Evolutionary conservation across 2,113 vertebrate species (phyloP), one percentile per base, ranked within the genome.

Genomic region (Takifugu flavidus): DNA sequence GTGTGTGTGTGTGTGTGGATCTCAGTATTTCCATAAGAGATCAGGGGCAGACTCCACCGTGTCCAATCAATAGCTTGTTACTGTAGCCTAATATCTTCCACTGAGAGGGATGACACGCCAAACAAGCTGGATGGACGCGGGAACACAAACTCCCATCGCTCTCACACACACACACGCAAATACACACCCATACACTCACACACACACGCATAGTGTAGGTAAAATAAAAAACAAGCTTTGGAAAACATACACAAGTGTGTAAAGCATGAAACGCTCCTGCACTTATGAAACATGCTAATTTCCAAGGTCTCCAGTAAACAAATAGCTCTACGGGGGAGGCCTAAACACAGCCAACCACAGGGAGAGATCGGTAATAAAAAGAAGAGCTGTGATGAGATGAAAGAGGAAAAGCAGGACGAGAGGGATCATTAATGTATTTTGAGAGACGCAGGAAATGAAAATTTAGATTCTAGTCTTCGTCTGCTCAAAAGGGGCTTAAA

Each of bases 31-130:
- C 70, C 67, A 61, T 74, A 59, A 72, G 65, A 82, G 71, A 79
- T 78, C 74, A 74, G 77, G 67, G 59, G 72, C 68, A 59, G 49
- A 74, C 59, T 75, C 54, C 5, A 34, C 58, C 56, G 55, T 43
- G 56, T 61, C 46, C 70, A 79, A 87, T 88, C 84, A 75, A 88
- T 86, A 86, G 61, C 78, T 85, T 84, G 79, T 86, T 81, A 81
- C 81, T 75, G 72, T 63, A 61, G 72, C 52, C 72, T 74, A 81
- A 83, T 83, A 64, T 71, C 75, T 82, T 70, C 58, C 69, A 75
- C 50, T 26, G 50, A 68, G 53, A 67, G 51, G 45, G 52, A 47
- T 62, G 42, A 71, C 62, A 72, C 51, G 62, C 53, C 13, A 45
- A 15, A 69, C 28, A 67, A 34, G 20, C 54, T 10, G 8, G 34